Conservation (phyloP, 2,797 vertebrate genomes). For the Falco concolor region DNA sequence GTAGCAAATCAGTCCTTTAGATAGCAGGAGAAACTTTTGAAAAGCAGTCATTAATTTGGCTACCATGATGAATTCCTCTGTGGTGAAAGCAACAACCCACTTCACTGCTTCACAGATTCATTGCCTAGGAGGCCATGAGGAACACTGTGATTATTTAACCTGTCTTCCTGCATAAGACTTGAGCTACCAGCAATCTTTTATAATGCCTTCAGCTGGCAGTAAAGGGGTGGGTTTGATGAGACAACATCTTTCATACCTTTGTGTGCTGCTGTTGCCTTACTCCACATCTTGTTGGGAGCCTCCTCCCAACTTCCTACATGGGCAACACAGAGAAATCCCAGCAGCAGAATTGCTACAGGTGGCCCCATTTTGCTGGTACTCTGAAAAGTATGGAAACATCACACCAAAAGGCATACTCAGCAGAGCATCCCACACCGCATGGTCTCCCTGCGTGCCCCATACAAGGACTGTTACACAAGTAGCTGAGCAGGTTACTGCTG, state of each 20-base stretch:
- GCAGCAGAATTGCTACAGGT: neutral
- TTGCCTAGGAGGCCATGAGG: neutral
- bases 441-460: fast-evolving
- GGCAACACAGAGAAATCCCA: neutral
- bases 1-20: constrained; percentile 22
- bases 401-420: neutral
- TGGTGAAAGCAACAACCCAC: neutral
- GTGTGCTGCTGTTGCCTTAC: neutral
- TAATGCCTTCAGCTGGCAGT: neutral
- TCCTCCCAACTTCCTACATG: neutral
- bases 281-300: neutral
- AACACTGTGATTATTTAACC: constrained; percentile 17
- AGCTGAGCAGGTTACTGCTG: neutral
- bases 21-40: neutral
- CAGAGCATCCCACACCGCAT: neutral
- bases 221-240: neutral
- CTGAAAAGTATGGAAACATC: neutral
- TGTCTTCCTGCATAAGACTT: neutral
- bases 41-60: constrained; percentile 19
- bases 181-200: neutral
- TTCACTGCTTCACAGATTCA: constrained; percentile 30
- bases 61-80: neutral
- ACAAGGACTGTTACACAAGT: neutral
- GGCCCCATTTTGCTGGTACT: neutral
- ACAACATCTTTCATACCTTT: neutral